Evolutionary conservation across 2,888 invertebrate genomes (phyloP).

Genomic region (Standfussiana lucernea): DNA sequence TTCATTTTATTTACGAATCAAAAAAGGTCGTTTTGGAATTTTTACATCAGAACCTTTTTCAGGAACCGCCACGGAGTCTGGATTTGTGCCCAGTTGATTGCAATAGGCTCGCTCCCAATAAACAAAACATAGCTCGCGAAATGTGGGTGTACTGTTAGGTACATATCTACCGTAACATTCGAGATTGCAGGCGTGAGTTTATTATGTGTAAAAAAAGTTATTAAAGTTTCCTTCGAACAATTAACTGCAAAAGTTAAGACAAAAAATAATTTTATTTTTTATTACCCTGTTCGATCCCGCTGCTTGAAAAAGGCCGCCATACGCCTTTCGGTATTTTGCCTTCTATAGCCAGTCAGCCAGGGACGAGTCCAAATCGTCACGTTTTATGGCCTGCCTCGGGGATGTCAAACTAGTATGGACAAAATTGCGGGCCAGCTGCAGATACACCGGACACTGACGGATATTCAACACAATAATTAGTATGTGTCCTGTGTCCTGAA

Average conservation of each 20-base stretch:
- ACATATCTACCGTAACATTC: fast-evolving
- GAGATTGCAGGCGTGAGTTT: not conserved
- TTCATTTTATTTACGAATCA: no score
- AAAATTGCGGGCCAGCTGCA: not conserved
- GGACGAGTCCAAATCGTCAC: no score
- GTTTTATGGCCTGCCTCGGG: no score
- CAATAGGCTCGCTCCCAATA: no score
- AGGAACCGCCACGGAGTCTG: no score
- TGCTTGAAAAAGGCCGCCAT: not conserved
- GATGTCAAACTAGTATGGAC: not conserved
- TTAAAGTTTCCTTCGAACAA: not conserved
- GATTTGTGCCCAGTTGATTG: no score
- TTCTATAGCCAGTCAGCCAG: not conserved
- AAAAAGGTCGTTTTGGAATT: no score
- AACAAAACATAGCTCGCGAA: no score
- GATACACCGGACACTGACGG: no score
- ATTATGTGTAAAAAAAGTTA: not conserved
- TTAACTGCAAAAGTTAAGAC: no score
- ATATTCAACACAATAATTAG: not conserved
- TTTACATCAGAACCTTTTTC: no score
- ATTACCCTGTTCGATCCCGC: not conserved
- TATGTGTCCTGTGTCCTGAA: not conserved
- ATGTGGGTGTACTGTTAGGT: not conserved
- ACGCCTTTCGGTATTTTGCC: not conserved
- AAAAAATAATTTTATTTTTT: not conserved